Evolutionary conservation across 2,113 vertebrate species (phyloP), one percentile per base, ranked within the genome.

Genomic region (Indicator maculatus): DNA sequence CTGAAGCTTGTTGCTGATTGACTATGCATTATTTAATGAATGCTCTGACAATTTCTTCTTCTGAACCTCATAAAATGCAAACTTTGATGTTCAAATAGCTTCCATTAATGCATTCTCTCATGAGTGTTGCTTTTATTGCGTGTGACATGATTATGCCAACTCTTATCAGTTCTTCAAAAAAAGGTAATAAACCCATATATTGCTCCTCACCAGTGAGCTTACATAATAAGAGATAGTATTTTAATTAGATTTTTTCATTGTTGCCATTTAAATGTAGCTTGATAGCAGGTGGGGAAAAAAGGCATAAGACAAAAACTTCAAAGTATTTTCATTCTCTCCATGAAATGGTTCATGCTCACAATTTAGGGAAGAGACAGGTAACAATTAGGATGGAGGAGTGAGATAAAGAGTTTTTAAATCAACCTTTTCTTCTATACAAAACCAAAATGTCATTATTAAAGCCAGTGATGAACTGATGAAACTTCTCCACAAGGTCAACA

Each of bases 1-100:
- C 65, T 75, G 83, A 75, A 67, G 69, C 58, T 65, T 75, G 69
- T 36, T 85, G 47, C 36, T 86, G 86, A 92, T 69, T 88, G 85
- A 81, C 53, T 91, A 83, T 80, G 77, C 58, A 58, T 74, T 90
- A 80, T 74, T 89, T 88, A 87, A 67, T 78, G 67, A 89, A 73
- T 58, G 61, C 7, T 59, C 66, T 70, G 61, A 30, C 53, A 45
- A 87, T 89, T 92, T 91, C 60, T 76, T 83, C 52, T 88, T 92
- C 53, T 77, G 44, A 90, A 71, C 20, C 36, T 81, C 28, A 45
- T 79, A 53, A 88, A 83, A 91, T 61, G 31, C 28, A 75, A 75
- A 67, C 85, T 61, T 59, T 79, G 36, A 77, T 66, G 60, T 71
- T 94, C 69, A 74, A 76, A 87, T 82, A 47, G 38, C 52, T 83